These are phyloP conservation scores for Argynnis bischoffii DNA, from an alignment of 2,888 invertebrate species.

Conservation along the genomic window DNA sequence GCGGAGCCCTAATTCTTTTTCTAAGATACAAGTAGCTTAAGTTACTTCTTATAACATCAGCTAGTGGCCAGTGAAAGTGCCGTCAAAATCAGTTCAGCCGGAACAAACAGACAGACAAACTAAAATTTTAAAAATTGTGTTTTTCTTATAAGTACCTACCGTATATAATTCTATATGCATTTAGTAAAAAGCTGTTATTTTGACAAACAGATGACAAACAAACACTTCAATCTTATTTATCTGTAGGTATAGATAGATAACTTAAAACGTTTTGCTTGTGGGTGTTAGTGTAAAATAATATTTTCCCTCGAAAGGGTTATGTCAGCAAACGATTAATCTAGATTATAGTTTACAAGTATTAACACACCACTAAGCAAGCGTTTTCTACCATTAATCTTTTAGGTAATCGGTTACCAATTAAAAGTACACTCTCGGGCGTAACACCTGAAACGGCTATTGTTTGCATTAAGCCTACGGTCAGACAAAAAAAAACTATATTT, in stretches of 20 bases:
- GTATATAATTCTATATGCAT: no score
- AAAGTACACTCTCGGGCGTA: conserved; percentile 29
- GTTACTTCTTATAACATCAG: no score
- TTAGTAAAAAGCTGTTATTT: no score
- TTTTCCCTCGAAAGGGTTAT: conserved; percentile 17
- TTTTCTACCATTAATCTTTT: conserved; percentile 35
- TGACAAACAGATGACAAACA: no score
- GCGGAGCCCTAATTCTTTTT: no score
- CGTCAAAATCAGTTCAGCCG: no score
- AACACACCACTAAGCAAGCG: conserved; percentile 30
- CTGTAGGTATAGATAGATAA: background rate
- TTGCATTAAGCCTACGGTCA: conserved; percentile 13
- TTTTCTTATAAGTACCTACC: no score
- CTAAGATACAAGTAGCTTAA: no score
- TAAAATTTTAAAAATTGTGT: no score
- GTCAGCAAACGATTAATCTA: conserved; percentile 24
- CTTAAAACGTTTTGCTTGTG: background rate
- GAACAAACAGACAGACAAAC: no score
- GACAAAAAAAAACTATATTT: conserved; percentile 62
- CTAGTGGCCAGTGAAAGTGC: no score
- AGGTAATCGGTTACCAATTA: conserved; percentile 35
- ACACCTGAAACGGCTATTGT: conserved; percentile 6
- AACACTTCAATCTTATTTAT: background rate
- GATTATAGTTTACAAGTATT: conserved; percentile 28
- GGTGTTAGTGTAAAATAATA: conserved; percentile 7